Evolutionary conservation across 1,140 invertebrate genomes (phyloP).

Genomic region (Magallana angulata): DNA sequence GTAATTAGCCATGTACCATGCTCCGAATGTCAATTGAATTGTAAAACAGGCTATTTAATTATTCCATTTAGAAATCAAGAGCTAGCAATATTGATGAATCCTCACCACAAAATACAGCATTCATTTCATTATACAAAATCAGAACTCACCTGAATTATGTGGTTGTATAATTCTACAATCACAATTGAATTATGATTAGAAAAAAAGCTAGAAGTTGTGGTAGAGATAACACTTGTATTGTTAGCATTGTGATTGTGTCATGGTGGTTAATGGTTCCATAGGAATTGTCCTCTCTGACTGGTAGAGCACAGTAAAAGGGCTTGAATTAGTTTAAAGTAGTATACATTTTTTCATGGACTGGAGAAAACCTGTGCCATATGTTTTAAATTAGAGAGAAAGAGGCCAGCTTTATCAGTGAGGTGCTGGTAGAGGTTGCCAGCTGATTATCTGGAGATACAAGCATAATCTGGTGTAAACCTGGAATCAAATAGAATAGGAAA

Average conservation of each 20-base stretch:
- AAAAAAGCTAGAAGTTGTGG: neutral
- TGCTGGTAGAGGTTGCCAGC: neutral
- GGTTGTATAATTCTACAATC: constrained; percentile 1
- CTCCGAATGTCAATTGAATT: constrained; percentile 17
- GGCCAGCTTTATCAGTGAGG: neutral
- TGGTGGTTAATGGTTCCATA: no score
- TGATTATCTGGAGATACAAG: neutral
- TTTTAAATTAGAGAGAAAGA: neutral
- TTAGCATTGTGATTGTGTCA: no score
- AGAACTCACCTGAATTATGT: neutral
- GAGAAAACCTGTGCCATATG: constrained; percentile 2
- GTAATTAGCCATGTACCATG: neutral
- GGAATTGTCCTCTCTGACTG: no score
- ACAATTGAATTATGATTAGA: constrained; percentile 15
- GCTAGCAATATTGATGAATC: constrained; percentile 1
- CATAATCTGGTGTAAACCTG: no score
- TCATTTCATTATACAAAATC: neutral
- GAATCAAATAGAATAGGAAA: no score
- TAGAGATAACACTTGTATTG: neutral
- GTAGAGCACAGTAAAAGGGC: no score
- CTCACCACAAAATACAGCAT: neutral
- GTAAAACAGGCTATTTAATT: neutral
- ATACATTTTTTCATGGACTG: neutral
- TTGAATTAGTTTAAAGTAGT: constrained; percentile 5
- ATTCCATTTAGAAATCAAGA: constrained; percentile 17